Conservation (phyloP, 2,888 invertebrate species). For the Archaeoteleia sp. region DNA sequence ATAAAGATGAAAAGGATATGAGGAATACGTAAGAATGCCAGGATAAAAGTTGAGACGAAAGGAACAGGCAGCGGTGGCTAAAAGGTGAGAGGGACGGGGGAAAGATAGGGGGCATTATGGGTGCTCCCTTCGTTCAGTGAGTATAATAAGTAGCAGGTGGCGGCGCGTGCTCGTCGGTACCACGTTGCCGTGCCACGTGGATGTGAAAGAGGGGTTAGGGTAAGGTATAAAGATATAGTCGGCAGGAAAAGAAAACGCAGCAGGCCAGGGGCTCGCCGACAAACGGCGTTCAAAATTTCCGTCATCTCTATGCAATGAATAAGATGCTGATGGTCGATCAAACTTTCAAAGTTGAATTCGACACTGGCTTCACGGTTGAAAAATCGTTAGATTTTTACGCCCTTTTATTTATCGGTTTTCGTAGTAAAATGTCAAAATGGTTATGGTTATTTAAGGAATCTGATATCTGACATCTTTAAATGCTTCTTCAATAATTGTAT, state of each 20-base stretch:
- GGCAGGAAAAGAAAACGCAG: constrained; percentile 33
- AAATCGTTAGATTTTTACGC: background rate
- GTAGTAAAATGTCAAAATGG: too few species aligned
- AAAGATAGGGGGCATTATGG: constrained; percentile 39
- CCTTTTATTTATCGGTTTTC: background rate
- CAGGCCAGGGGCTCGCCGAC: constrained; percentile 16
- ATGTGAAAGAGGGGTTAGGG: constrained; percentile 35
- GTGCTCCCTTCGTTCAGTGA: constrained; percentile 46
- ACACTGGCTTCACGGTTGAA: background rate
- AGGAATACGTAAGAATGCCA: too few species aligned
- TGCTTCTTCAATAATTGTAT: too few species aligned
- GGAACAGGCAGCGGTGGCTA: constrained; percentile 12
- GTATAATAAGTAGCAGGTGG: constrained; percentile 64
- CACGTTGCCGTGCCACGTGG: constrained; percentile 50
- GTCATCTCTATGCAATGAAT: constrained; percentile 14
- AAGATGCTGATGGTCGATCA: background rate
- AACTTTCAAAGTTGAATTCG: background rate
- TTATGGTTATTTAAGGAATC: too few species aligned
- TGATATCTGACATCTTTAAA: too few species aligned
- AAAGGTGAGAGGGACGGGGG: too few species aligned
- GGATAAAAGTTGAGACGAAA: constrained; percentile 15
- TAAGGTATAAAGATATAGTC: constrained; percentile 36
- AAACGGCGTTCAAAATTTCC: constrained; percentile 18
- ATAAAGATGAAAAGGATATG: background rate
- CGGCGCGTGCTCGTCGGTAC: constrained; percentile 60